Evolutionary conservation across 2,888 invertebrate species (phyloP).

Genomic region (Noctua janthe): DNA sequence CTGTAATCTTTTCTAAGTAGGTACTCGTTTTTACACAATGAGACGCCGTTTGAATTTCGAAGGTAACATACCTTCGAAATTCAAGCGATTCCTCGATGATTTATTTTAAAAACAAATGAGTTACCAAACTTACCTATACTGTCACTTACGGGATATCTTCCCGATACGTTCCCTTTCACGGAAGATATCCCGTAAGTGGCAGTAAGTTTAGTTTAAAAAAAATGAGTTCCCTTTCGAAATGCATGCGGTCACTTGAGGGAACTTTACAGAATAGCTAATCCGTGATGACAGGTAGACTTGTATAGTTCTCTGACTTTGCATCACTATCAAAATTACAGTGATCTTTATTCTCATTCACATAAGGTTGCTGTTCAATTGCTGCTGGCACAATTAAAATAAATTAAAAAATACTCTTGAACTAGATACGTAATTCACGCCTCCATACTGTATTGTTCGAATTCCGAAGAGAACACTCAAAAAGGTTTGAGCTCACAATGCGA

Average conservation of each 20-base stretch:
- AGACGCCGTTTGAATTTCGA: not conserved
- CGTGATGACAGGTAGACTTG: not conserved
- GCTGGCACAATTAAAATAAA: not conserved
- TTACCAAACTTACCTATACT: too few relatives aligned
- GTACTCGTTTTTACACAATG: not conserved
- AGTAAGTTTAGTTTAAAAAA: too few relatives aligned
- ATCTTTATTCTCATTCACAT: not conserved
- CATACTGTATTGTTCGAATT: not conserved
- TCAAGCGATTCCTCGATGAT: not conserved
- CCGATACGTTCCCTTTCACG: too few relatives aligned
- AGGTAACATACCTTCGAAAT: not conserved
- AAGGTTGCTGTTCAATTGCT: not conserved
- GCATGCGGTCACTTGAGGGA: not conserved
- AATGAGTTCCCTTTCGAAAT: not conserved
- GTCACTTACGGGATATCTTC: too few relatives aligned
- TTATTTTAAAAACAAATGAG: not conserved
- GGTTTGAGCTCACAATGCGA: not conserved
- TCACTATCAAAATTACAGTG: not conserved
- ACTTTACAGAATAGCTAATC: not conserved
- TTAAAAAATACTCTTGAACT: not conserved
- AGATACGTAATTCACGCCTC: not conserved
- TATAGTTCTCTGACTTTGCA: not conserved
- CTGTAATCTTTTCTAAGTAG: not conserved
- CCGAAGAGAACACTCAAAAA: conserved; percentile 1
- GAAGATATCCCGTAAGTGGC: too few relatives aligned